These are phyloP conservation scores for Cryptoblepharus egeriae DNA, from an alignment of 2,797 vertebrate genomes.

Conservation along the genomic window DNA sequence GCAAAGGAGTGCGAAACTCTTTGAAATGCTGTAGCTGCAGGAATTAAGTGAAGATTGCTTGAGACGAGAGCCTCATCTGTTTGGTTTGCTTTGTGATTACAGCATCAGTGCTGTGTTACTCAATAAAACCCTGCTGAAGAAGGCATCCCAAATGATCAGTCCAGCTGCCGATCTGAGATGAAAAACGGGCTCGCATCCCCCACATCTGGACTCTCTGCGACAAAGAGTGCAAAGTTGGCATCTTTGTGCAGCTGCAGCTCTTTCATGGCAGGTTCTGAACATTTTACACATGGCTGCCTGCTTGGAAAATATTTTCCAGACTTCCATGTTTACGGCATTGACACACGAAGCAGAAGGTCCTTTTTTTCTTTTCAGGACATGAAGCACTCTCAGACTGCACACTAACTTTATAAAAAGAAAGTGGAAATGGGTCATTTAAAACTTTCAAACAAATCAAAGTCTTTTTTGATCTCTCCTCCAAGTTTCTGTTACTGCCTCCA, in stretches of 20 bases:
- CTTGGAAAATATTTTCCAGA: slow-evolving; percentile 87
- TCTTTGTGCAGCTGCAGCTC: slow-evolving; percentile 83
- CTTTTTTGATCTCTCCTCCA: slow-evolving; percentile 80
- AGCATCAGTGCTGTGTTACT: slow-evolving; percentile 62
- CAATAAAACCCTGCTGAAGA: slow-evolving; percentile 59
- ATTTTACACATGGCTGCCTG: slow-evolving; percentile 88
- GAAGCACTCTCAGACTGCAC: slow-evolving; percentile 71
- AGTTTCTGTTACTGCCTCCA: slow-evolving; percentile 74
- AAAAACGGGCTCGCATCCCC: slow-evolving; percentile 58
- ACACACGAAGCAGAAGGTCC: slow-evolving; percentile 76
- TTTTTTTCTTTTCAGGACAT: slow-evolving; percentile 68
- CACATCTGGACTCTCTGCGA: slow-evolving; percentile 79
- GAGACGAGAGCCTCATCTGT: slow-evolving; percentile 47
- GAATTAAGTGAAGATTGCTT: slow-evolving; percentile 55
- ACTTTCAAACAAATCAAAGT: slow-evolving; percentile 84
- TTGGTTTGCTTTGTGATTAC: slow-evolving; percentile 60
- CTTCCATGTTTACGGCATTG: slow-evolving; percentile 83
- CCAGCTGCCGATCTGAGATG: slow-evolving; percentile 62
- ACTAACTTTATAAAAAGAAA: slow-evolving; percentile 74
- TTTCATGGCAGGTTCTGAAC: slow-evolving; percentile 87
- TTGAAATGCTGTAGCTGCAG: slow-evolving; percentile 34
- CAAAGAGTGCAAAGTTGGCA: slow-evolving; percentile 75
- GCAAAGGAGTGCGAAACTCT: slow-evolving; percentile 1
- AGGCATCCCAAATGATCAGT: slow-evolving; percentile 56
- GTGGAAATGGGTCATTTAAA: slow-evolving; percentile 83